phyloP scores from a whole-genome alignment of 2,888 invertebrate species.

The Pasiphila rectangulata region DNA sequence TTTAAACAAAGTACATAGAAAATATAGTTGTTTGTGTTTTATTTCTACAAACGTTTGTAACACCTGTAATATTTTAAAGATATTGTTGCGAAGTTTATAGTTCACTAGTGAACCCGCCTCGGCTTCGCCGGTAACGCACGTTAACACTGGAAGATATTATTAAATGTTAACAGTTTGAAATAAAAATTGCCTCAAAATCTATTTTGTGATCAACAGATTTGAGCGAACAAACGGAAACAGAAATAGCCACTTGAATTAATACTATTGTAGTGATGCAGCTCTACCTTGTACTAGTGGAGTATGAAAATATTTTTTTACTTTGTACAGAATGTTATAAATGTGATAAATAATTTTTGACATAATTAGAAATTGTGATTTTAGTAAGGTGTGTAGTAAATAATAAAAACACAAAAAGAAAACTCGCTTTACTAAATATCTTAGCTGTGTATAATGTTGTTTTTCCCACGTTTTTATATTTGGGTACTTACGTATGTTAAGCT shows the following conservation, averaged over 20 bases:
- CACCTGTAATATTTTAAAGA: constrained; percentile 36
- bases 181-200: too few relatives aligned
- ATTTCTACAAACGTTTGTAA: constrained; percentile 42
- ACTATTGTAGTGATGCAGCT: too few relatives aligned
- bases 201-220: too few relatives aligned
- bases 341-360: constrained; percentile 77
- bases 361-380: constrained; percentile 79
- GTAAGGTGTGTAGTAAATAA: constrained; percentile 74
- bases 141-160: too few relatives aligned
- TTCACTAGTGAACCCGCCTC: too few relatives aligned
- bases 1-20: constrained; percentile 39
- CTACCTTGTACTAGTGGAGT: constrained; percentile 71
- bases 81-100: constrained; percentile 50
- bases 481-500: constrained; percentile 73
- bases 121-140: too few relatives aligned
- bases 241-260: too few relatives aligned
- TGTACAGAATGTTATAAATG: constrained; percentile 79
- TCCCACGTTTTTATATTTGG: constrained; percentile 74
- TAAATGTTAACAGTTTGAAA: too few relatives aligned
- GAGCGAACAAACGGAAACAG: too few relatives aligned
- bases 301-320: constrained; percentile 78
- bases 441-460: constrained; percentile 67
- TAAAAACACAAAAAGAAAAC: constrained; percentile 56
- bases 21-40: constrained; percentile 36
- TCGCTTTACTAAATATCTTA: constrained; percentile 74